phyloP scores from a whole-genome alignment of 2,113 vertebrate species.

The Chiloscyllium plagiosum region DNA sequence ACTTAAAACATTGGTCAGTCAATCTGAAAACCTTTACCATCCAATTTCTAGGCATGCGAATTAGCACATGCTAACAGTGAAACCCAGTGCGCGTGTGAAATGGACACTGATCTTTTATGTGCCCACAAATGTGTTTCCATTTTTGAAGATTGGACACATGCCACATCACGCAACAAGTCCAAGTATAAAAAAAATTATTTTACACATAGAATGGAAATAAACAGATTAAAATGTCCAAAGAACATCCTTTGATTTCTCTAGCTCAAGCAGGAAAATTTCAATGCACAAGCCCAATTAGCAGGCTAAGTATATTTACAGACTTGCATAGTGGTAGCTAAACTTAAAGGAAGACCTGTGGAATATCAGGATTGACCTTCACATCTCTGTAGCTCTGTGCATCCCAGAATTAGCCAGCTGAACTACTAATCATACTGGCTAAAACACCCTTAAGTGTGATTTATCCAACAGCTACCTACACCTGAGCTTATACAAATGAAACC shows the following conservation, averaged over 20 bases:
- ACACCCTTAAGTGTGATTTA: neutral
- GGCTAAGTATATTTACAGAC: neutral
- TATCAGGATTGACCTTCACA: neutral
- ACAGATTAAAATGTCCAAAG: neutral
- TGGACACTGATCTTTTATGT: neutral
- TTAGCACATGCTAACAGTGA: neutral
- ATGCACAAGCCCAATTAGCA: neutral
- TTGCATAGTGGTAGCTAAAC: neutral
- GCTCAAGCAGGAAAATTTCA: neutral
- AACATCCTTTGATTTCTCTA: neutral
- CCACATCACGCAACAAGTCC: neutral
- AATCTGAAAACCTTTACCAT: neutral
- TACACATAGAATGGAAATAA: neutral
- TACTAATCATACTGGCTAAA: neutral
- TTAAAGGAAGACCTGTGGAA: neutral
- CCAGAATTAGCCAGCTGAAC: neutral
- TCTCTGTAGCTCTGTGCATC: neutral
- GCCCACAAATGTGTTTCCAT: neutral
- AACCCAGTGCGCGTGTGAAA: neutral
- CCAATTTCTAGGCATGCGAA: neutral
- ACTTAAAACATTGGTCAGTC: neutral
- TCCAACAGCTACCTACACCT: neutral
- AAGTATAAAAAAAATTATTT: neutral
- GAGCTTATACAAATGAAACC: neutral
- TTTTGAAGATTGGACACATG: neutral